Evolutionary conservation across 2,888 invertebrate species (phyloP).

Genomic region (Epistrophe eligans): DNA sequence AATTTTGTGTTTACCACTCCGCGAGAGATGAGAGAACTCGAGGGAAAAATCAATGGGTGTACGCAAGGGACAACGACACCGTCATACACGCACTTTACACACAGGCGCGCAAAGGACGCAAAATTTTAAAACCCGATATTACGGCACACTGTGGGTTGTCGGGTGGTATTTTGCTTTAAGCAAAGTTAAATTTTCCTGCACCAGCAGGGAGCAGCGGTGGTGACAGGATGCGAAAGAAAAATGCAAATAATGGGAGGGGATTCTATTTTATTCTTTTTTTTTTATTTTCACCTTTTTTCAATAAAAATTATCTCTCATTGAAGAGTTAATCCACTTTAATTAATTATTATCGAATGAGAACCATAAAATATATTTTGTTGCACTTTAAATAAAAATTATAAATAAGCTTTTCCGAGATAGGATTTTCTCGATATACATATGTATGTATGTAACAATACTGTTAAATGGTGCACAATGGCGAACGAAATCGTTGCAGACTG

Average conservation of each 20-base stretch:
- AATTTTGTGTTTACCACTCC: conserved; percentile 32
- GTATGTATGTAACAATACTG: neutral
- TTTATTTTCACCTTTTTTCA: conserved; percentile 21
- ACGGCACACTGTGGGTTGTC: neutral
- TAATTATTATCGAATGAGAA: neutral
- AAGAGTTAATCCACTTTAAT: neutral
- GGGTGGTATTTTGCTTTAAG: too few species aligned
- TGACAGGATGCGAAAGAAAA: conserved; percentile 33
- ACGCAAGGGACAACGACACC: conserved; percentile 62
- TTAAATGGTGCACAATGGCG: conserved; percentile 36
- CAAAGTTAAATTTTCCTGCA: conserved; percentile 42
- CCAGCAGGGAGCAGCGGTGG: conserved; percentile 3
- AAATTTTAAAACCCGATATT: conserved; percentile 5
- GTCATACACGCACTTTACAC: conserved; percentile 35
- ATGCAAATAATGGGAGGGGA: conserved; percentile 55
- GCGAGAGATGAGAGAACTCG: conserved; percentile 38
- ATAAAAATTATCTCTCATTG: neutral
- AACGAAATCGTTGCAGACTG: conserved; percentile 37
- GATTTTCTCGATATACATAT: conserved; percentile 32
- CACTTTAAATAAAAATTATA: conserved; percentile 18
- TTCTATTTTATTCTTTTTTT: conserved; percentile 27
- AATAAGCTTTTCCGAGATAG: conserved; percentile 5
- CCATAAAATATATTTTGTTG: neutral
- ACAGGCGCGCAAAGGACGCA: conserved; percentile 48
- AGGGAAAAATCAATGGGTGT: conserved; percentile 70